Base-by-base conservation (phyloP, 1,140 invertebrate species). In the Steinernema feltiae region DNA sequence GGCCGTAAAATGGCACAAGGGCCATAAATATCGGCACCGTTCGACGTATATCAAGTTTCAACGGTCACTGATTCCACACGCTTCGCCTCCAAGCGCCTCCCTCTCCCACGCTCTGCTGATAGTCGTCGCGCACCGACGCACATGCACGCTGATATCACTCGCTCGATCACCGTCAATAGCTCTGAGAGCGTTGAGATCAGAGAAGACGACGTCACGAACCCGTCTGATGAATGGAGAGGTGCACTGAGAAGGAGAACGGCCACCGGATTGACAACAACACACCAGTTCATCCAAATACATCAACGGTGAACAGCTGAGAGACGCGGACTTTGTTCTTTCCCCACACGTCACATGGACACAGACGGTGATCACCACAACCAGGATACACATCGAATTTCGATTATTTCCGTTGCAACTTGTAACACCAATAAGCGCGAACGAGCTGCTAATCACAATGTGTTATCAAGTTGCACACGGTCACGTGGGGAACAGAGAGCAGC, bases 211-310 rank as follows among this genome's bases (percentile, higher is more conserved):
- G 53, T 63, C 53, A 63, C 53, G 15, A 63, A 63, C 53, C 24
- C 53, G 53, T 63, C 53, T 63, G 24, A 63, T 15, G 15, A 27
- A 63, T 27, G 53, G 24, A 46, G 41, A 46, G 41, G n/a, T 46
- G 41, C 41, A 46, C 41, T 46, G 53, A 41, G 35, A 41, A 41
- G 7, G 35, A 41, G 35, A 63, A 63, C 12, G 53, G 53, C 12
- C 24, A 63, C 53, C 15, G 24, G 53, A 63, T 63, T 21, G 53
- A 27, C 53, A 63, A 63, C 53, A 63, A 63, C 53, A 41, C 35
- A 18, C 35, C 35, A 63, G 53, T 63, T 63, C 53, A 63, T 63
- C 53, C 53, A 63, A 17, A 63, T 63, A 63, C 24, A 63, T 63
- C 53, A 63, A 63, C 2, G 24, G 53, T 21, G 53, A 63, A 63